Conservation (phyloP, 2,113 vertebrate genomes). For the Macrotis lagotis region DNA sequence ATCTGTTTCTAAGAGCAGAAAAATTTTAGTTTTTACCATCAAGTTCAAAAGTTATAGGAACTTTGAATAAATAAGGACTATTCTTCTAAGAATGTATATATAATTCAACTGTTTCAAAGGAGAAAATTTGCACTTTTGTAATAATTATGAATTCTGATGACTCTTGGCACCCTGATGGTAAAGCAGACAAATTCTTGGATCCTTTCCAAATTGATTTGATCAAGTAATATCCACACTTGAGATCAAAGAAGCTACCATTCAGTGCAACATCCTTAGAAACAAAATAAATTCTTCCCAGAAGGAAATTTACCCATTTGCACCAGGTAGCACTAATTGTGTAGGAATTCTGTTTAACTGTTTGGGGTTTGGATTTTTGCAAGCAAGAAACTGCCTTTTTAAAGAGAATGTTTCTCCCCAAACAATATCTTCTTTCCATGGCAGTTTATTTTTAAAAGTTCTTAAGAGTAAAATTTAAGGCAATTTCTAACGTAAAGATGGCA, state of each 20-base stretch:
- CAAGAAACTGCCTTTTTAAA: neutral
- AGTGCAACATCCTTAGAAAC: neutral
- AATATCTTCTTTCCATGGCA: neutral
- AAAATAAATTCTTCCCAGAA: neutral
- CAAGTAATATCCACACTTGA: slow-evolving; percentile 1
- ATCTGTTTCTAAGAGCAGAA: neutral
- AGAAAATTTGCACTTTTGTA: neutral
- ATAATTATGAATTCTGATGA: neutral
- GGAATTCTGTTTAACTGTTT: neutral
- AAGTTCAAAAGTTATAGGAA: neutral
- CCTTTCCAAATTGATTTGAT: neutral
- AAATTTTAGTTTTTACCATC: neutral
- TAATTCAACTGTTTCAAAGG: neutral
- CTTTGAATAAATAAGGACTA: neutral
- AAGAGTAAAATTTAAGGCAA: neutral
- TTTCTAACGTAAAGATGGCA: neutral
- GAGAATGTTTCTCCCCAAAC: neutral
- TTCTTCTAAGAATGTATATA: neutral
- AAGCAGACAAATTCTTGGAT: neutral
- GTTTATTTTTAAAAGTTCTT: neutral
- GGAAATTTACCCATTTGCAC: neutral
- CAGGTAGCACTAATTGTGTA: neutral
- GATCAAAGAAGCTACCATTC: neutral
- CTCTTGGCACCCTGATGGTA: neutral
- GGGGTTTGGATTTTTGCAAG: neutral